Conservation (phyloP, 2,113 vertebrate species). For the Rostratula benghalensis region DNA sequence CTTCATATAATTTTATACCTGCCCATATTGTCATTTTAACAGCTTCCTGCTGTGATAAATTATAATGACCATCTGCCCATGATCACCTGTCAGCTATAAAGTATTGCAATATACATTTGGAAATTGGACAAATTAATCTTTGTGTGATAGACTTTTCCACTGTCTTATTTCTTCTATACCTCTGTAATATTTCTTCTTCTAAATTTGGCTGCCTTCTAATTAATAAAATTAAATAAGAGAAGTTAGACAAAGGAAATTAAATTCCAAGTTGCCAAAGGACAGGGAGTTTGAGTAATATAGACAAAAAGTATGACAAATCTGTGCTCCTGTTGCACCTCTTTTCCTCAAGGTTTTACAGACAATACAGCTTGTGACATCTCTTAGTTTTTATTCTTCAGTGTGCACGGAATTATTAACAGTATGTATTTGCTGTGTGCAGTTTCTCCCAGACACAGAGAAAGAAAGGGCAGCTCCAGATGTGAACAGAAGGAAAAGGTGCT, state of each 20-base stretch:
- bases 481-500: not conserved
- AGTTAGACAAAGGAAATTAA: slow-evolving; percentile 43
- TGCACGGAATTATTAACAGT: not conserved
- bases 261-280: not conserved
- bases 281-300: not conserved
- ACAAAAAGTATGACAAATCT: not conserved
- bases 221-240: slow-evolving; percentile 35
- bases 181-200: slow-evolving; percentile 48
- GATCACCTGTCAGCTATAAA: slow-evolving; percentile 66
- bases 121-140: slow-evolving; percentile 69
- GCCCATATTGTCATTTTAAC: slow-evolving; percentile 51
- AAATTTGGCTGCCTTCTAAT: slow-evolving; percentile 37
- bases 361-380: not conserved
- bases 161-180: slow-evolving; percentile 16
- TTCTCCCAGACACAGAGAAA: not conserved
- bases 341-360: not conserved
- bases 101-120: slow-evolving; percentile 63
- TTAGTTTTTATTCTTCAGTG: not conserved
- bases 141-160: slow-evolving; percentile 25
- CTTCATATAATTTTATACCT: slow-evolving; percentile 42
- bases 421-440: not conserved
- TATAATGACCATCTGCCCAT: slow-evolving; percentile 59
- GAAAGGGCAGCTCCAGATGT: not conserved
- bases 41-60: slow-evolving; percentile 62
- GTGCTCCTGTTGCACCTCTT: not conserved